Base-by-base conservation (phyloP, 2,797 vertebrate genomes). In the Gymnocypris eckloni region DNA sequence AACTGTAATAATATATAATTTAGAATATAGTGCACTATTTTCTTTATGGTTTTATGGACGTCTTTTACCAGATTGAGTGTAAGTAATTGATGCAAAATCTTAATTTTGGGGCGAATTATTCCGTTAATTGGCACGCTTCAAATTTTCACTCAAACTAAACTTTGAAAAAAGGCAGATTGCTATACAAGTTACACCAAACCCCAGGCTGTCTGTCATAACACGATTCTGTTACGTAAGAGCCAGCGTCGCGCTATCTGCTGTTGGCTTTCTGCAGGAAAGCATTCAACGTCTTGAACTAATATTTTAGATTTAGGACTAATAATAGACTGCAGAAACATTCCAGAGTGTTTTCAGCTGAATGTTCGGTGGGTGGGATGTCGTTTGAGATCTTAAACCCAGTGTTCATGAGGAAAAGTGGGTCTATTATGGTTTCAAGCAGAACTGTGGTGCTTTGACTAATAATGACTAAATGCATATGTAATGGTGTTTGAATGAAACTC, bases 251-350 rank as follows among this genome's bases (percentile, higher is more conserved):
- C n/a, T 8, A 3, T 81, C 79, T 39, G 59, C 43, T 48, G 54
- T 37, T 48, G 56, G 1, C 6, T 54, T 76, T 66, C 20, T 52
- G 43, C 72, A 67, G 73, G 33, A 84, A 70, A n/a, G 3, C 37
- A 10, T 43, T 77, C 6, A 41, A 20, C 25, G n/a, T 66, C 70
- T 67, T 48, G 8, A 67, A 67, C 59, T 75, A 43, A 54, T 75
- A 75, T 80, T 81, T 66, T 50, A 41, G 45, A 86, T 86, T 75
- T 56, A 33, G 43, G 64, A 22, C 73, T 59, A 79, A 69, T 37
- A 82, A 81, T 76, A 69, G 52, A 64, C 7, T 12, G 15, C 28
- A 86, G 48, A 81, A 86, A 48, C 50, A 82, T 82, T 82, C 71
- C 72, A 25, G 52, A 56, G 59, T 6, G 0, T 66, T 33, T 12